Evolutionary conservation across 1,140 invertebrate species (phyloP), one percentile per base, ranked within the genome.

Genomic region (Zaprionus tsacasi): DNA sequence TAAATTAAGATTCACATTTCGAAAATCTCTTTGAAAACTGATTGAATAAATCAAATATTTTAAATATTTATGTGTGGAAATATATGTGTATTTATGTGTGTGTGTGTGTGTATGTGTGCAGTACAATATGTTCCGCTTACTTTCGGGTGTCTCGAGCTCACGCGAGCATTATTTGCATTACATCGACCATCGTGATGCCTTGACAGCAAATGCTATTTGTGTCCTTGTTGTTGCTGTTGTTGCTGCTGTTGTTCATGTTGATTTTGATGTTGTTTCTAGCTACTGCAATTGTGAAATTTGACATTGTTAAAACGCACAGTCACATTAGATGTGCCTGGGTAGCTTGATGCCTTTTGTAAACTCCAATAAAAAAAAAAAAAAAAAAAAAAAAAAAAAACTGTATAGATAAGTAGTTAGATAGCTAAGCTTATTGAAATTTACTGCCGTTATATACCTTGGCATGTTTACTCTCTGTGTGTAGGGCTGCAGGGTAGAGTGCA

Each of bases 251-350:
- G 25, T 30, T 55, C 21, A 30, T 45, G 56, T 56, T 69, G 65
- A 50, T 74, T 27, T 48, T 64, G 61, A 38, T 50, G 35, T 68
- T 59, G 55, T 55, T 25, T 30, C 38, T 58, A 35, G 57, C 70
- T 74, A 69, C 71, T 74, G 76, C 70, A 78, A 70, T 78, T 69
- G 58, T 77, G 71, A 72, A 78, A 78, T 74, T 70, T 78, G 76
- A 75, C 76, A 78, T 75, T 78, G 76, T 65, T 75, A 66, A 74
- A 68, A 54, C 70, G 64, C 64, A 73, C 40, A 69, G 70, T 69
- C 70, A 74, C 50, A 74, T 40, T 35, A 25, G n/a, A 45, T 17
- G n/a, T 17, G 52, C 54, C 21, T 48, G 60, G 60, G 60, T 48
- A 25, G 17, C 17, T 21, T 3, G 45, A 50, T 17, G 17, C 40